phyloP scores from a whole-genome alignment of 2,888 invertebrate species.

The Luperina testacea region DNA sequence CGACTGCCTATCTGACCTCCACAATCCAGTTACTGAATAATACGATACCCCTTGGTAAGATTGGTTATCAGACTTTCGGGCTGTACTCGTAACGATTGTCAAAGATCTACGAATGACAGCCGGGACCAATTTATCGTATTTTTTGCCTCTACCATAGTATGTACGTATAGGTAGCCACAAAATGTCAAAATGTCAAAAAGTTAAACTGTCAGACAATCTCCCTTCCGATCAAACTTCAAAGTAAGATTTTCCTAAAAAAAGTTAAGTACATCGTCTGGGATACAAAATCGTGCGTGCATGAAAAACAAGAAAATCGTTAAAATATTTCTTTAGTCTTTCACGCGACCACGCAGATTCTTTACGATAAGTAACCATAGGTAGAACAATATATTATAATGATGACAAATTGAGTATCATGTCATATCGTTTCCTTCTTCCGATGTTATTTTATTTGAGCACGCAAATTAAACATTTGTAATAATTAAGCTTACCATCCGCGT shows the following conservation, averaged over 20 bases:
- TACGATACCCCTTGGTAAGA: background rate
- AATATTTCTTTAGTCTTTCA: constrained; percentile 38
- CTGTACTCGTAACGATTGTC: background rate
- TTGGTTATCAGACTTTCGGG: background rate
- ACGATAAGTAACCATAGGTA: background rate
- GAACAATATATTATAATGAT: constrained; percentile 37
- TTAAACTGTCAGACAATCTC: background rate
- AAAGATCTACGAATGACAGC: background rate
- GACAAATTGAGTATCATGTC: constrained; percentile 44
- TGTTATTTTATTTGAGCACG: constrained; percentile 24
- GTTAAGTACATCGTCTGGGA: background rate
- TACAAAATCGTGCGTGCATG: constrained; percentile 7
- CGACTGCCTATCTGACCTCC: background rate
- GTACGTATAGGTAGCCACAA: no score
- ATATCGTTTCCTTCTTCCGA: constrained; percentile 43
- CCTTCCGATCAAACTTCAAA: background rate
- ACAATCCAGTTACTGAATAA: background rate
- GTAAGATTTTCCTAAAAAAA: background rate
- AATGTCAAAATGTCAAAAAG: no score
- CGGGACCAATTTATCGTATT: background rate
- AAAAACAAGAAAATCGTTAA: constrained; percentile 24
- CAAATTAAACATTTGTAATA: constrained; percentile 12
- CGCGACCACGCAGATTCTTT: constrained; percentile 36
- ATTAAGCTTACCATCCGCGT: constrained; percentile 1
- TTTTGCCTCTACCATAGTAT: background rate